A percentile compares a stretch with the other conserved stretches of the same genome.
Conservation (phyloP, 2,113 vertebrate genomes). For the Megaceryle torquata region DNA sequence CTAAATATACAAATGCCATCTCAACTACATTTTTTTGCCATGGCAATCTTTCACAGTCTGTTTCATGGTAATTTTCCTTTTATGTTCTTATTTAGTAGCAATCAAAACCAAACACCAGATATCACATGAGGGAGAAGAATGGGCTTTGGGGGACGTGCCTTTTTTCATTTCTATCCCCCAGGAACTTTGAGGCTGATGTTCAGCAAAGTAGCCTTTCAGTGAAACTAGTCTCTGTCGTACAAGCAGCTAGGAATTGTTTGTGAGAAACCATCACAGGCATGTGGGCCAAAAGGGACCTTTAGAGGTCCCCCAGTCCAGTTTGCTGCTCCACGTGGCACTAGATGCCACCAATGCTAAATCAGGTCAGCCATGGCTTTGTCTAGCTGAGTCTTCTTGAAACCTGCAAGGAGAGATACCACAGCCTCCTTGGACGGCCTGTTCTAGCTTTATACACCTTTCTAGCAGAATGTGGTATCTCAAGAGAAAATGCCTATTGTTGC, state of each 20-base stretch:
- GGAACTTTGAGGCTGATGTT: background rate
- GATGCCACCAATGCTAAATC: background rate
- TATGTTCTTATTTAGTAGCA: background rate
- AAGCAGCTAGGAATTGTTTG: background rate
- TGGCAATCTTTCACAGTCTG: background rate
- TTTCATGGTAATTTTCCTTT: background rate
- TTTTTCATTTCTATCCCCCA: background rate
- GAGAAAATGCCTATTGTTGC: background rate
- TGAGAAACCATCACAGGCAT: background rate
- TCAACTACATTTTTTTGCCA: background rate
- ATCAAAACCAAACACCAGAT: background rate
- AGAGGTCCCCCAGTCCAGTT: background rate
- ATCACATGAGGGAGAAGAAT: background rate
- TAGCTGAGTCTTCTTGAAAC: background rate
- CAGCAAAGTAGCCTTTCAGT: background rate
- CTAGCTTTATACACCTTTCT: background rate
- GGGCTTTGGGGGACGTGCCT: background rate
- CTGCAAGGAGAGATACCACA: background rate
- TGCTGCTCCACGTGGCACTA: background rate
- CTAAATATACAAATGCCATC: background rate
- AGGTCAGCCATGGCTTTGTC: background rate
- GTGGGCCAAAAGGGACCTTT: background rate
- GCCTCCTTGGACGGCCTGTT: background rate
- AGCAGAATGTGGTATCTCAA: background rate
- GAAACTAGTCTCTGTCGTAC: background rate